Evolutionary conservation across 2,797 vertebrate genomes (phyloP).

Genomic region (Onychomys torridus): DNA sequence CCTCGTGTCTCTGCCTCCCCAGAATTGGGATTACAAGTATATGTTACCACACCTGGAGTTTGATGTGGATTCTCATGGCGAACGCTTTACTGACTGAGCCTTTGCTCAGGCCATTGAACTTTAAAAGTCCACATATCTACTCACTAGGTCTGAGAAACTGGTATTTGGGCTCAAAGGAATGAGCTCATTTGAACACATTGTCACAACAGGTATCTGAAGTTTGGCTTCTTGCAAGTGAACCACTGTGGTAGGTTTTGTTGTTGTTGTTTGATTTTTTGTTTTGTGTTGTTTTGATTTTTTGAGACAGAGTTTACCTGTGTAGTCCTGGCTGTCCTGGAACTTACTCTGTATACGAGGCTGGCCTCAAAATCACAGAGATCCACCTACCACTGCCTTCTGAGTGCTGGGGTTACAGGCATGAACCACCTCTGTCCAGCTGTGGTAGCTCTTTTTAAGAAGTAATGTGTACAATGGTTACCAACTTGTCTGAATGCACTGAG

Average conservation of each 20-base stretch:
- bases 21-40: neutral
- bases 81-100: neutral
- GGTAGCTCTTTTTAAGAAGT: neutral
- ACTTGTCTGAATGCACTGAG: neutral
- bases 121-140: neutral
- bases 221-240: neutral
- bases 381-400: neutral
- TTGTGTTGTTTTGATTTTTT: neutral
- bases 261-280: neutral
- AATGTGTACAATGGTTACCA: neutral
- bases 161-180: neutral
- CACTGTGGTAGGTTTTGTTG: neutral
- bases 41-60: neutral
- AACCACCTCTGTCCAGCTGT: neutral
- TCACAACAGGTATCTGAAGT: neutral
- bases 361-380: neutral
- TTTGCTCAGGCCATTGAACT: neutral
- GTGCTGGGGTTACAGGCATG: neutral
- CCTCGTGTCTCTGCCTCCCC: neutral
- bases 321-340: neutral
- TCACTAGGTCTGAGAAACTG: neutral
- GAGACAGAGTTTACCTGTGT: neutral
- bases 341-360: neutral
- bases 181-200: neutral
- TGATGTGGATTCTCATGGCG: neutral